Evolutionary conservation across 2,888 invertebrate genomes (phyloP).

Genomic region (Pandemis corylana): DNA sequence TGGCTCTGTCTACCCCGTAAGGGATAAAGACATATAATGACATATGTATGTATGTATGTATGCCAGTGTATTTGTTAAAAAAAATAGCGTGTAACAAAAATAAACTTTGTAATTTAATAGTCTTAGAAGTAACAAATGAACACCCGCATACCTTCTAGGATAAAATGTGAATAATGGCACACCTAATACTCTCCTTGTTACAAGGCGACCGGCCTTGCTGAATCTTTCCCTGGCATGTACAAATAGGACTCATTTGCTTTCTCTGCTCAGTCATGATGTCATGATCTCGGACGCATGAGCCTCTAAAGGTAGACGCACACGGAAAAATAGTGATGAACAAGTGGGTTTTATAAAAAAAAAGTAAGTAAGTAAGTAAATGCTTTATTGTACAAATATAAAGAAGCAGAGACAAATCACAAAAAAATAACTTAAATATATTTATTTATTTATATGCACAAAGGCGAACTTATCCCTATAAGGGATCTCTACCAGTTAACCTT

Average conservation of each 20-base stretch:
- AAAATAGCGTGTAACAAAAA: not conserved
- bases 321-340: not conserved
- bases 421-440: too few relatives aligned
- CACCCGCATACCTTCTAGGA: conserved; percentile 3
- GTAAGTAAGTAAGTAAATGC: too few relatives aligned
- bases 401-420: too few relatives aligned
- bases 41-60: too few relatives aligned
- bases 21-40: too few relatives aligned
- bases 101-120: not conserved
- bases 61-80: too few relatives aligned
- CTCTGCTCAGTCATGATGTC: conserved; percentile 59
- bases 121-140: not conserved
- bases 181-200: conserved; percentile 56
- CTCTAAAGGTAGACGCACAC: conserved; percentile 25
- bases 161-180: conserved; percentile 55
- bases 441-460: too few relatives aligned
- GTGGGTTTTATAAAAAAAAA: not conserved
- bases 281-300: conserved; percentile 54
- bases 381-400: too few relatives aligned
- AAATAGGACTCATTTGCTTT: conserved; percentile 75
- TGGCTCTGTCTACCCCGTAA: too few relatives aligned
- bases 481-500: too few relatives aligned
- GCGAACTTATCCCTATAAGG: too few relatives aligned
- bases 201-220: conserved; percentile 53
- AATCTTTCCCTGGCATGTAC: conserved; percentile 65